phyloP scores from a whole-genome alignment of 1,140 invertebrate species.

The Zaprionus gabonicus region DNA sequence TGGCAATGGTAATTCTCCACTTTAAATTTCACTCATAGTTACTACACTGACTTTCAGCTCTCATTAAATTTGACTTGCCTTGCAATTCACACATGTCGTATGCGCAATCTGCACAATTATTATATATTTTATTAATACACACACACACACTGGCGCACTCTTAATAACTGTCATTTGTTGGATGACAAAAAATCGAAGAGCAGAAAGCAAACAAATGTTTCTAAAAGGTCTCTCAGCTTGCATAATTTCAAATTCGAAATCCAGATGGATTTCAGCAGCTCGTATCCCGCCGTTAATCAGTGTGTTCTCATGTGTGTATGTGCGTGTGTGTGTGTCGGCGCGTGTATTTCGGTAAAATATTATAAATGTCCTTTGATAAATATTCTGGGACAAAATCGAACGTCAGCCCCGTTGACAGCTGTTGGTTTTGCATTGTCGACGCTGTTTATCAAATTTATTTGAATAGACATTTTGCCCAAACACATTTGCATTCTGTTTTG shows the following conservation, averaged over 20 bases:
- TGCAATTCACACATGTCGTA: conserved; percentile 6
- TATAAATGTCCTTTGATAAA: conserved; percentile 64
- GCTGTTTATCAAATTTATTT: conserved; percentile 74
- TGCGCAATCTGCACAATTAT: not conserved
- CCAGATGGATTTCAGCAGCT: conserved; percentile 18
- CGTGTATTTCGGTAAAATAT: conserved; percentile 52
- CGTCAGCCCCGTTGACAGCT: conserved; percentile 74
- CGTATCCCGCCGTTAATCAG: conserved; percentile 56
- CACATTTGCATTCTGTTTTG: conserved; percentile 72
- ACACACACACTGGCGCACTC: not conserved
- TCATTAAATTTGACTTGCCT: conserved; percentile 2
- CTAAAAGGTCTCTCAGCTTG: conserved; percentile 11
- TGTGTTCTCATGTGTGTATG: not conserved
- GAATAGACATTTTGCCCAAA: conserved; percentile 73
- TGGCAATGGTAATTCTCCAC: not conserved
- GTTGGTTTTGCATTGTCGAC: conserved; percentile 63
- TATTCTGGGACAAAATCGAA: conserved; percentile 51
- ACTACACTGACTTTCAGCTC: not conserved
- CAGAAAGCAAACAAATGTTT: not conserved
- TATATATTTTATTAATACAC: not conserved
- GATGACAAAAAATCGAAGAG: not conserved
- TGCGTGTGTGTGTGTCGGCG: conserved; percentile 2
- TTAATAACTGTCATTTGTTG: conserved; percentile 2
- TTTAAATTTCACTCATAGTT: not conserved
- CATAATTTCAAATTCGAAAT: conserved; percentile 18